Conservation (phyloP, 2,797 vertebrate genomes). For the Mus spretus region DNA sequence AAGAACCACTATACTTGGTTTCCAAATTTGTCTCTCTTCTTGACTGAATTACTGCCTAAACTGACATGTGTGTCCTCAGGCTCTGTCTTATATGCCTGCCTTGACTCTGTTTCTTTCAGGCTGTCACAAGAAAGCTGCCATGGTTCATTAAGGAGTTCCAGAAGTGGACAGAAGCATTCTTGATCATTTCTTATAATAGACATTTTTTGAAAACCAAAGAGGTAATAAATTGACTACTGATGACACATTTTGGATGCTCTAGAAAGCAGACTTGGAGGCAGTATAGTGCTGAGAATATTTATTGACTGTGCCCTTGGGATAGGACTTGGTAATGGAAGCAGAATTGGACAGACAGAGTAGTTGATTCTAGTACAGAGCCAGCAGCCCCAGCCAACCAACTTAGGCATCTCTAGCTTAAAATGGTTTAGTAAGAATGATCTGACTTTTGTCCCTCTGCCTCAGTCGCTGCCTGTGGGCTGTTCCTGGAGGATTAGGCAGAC, state of each 20-base stretch:
- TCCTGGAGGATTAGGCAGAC: not conserved
- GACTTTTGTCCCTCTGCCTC: not conserved
- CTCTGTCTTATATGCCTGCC: not conserved
- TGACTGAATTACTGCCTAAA: not conserved
- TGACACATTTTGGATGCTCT: conserved; percentile 20
- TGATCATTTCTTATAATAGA: not conserved
- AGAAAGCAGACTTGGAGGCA: conserved; percentile 6
- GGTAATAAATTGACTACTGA: not conserved
- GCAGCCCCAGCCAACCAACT: not conserved
- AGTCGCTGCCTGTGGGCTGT: not conserved
- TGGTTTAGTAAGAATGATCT: not conserved
- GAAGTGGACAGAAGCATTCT: not conserved
- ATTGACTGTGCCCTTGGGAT: not conserved
- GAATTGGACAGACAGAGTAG: not conserved
- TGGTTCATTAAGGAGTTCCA: not conserved
- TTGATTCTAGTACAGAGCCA: not conserved
- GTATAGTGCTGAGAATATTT: not conserved
- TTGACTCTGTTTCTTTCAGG: not conserved
- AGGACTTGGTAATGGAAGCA: not conserved
- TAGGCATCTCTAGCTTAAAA: not conserved
- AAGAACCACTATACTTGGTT: not conserved
- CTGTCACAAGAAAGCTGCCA: not conserved
- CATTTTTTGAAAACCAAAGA: conserved; percentile 24
- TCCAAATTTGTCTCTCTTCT: not conserved
- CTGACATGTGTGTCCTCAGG: not conserved